phyloP scores from a whole-genome alignment of 2,797 vertebrate genomes.

The Erethizon dorsatum region DNA sequence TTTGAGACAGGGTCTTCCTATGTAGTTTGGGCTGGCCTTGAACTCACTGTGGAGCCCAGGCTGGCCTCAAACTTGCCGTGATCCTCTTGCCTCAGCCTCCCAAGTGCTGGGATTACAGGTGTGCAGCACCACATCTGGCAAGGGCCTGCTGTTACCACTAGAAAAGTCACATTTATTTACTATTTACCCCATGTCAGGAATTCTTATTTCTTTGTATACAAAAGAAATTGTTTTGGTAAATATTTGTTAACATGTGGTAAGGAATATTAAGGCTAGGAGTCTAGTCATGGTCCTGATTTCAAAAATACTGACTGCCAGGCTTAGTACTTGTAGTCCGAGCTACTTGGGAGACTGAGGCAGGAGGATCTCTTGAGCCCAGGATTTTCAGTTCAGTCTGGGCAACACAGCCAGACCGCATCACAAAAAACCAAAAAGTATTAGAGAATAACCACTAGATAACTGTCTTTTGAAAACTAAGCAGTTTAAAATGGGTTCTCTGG shows the following conservation, averaged over 20 bases:
- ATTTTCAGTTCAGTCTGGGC: background rate
- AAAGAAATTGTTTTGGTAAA: constrained; percentile 50
- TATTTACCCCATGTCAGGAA: background rate
- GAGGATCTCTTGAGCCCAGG: background rate
- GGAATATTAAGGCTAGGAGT: background rate
- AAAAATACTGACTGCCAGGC: background rate
- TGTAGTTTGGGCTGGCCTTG: background rate
- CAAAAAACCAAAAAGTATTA: background rate
- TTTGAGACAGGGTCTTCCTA: background rate
- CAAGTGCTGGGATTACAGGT: background rate
- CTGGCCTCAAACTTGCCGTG: background rate
- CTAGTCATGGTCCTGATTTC: background rate
- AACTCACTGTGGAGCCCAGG: background rate
- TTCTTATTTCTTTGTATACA: constrained; percentile 17
- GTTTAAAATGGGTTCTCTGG: background rate
- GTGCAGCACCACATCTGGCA: background rate
- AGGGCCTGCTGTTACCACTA: background rate
- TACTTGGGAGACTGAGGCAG: background rate
- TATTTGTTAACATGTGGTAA: constrained; percentile 19
- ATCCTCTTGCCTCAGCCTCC: background rate
- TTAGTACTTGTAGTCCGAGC: background rate
- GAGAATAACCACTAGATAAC: background rate
- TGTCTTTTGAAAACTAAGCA: background rate
- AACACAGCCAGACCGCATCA: background rate
- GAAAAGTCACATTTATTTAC: constrained; percentile 13